Evolutionary conservation across 30 jellyfish, hydroid and myxozoan genomes (phyloP).

Genomic region (Aurelia sp.): DNA sequence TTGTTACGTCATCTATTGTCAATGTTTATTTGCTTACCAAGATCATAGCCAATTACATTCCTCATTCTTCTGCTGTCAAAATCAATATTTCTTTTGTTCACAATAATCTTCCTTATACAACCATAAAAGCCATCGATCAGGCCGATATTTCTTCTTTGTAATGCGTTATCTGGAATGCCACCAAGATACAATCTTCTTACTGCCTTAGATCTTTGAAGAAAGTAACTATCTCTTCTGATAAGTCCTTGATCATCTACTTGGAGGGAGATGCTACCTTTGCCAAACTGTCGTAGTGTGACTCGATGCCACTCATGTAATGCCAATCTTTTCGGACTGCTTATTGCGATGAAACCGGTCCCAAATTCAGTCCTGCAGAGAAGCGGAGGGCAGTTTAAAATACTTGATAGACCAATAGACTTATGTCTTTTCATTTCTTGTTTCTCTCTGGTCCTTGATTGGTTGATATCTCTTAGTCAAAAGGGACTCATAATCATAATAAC

Average conservation of each 20-base stretch:
- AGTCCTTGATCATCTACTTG: slow-evolving; percentile 44
- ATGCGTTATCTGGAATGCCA: slow-evolving; percentile 23
- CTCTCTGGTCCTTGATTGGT: no score
- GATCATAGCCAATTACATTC: slow-evolving; percentile 44
- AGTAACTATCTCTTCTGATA: neutral
- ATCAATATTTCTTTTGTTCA: slow-evolving; percentile 16
- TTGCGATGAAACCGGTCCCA: slow-evolving; percentile 66
- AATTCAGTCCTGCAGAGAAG: slow-evolving; percentile 35
- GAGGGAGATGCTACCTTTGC: slow-evolving; percentile 17
- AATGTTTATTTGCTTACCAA: slow-evolving; percentile 10
- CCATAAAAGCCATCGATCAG: slow-evolving; percentile 64
- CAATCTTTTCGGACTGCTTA: slow-evolving; percentile 28
- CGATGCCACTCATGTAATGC: slow-evolving; percentile 49
- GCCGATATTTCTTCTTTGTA: slow-evolving; percentile 36
- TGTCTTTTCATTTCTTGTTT: no score
- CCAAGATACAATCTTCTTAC: slow-evolving; percentile 48
- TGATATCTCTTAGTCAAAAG: no score
- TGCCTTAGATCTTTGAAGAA: neutral
- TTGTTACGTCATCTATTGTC: no score
- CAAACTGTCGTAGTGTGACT: slow-evolving; percentile 25
- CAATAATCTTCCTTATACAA: slow-evolving; percentile 44
- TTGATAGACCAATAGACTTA: no score
- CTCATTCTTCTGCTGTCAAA: slow-evolving; percentile 8
- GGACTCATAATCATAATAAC: no score
- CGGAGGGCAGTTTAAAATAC: no score